Evolutionary conservation across 1,140 invertebrate genomes (phyloP).

Genomic region (Penaeus japonicus): DNA sequence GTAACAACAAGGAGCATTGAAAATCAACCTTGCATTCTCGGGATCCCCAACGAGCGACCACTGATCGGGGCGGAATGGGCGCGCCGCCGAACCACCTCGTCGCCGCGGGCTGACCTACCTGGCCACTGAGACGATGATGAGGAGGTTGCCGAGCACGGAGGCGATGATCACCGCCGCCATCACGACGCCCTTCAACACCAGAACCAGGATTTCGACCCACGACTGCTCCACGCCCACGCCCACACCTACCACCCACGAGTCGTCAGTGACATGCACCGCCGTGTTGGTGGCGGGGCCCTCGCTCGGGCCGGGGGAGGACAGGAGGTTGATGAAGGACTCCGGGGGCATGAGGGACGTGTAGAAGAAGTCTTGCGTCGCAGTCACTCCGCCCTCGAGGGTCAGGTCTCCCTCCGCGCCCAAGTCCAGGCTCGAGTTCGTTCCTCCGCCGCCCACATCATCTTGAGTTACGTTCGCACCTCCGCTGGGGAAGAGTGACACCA

Average conservation of each 20-base stretch:
- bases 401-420: neutral
- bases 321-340: neutral
- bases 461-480: neutral
- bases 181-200: constrained; percentile 77
- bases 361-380: neutral
- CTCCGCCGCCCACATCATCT: neutral
- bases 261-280: neutral
- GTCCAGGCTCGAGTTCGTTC: neutral
- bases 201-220: constrained; percentile 65
- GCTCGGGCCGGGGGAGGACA: neutral
- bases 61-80: no score
- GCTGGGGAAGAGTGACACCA: neutral
- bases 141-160: constrained; percentile 85
- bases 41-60: no score
- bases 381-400: neutral
- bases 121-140: constrained; percentile 82
- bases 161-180: constrained; percentile 85
- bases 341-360: neutral
- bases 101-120: constrained; percentile 62
- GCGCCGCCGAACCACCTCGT: no score
- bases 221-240: constrained; percentile 16
- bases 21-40: no score
- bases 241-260: constrained; percentile 32
- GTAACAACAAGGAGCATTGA: no score
- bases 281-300: neutral